Base-by-base conservation (phyloP, 2,797 vertebrate genomes). In the Falco biarmicus region DNA sequence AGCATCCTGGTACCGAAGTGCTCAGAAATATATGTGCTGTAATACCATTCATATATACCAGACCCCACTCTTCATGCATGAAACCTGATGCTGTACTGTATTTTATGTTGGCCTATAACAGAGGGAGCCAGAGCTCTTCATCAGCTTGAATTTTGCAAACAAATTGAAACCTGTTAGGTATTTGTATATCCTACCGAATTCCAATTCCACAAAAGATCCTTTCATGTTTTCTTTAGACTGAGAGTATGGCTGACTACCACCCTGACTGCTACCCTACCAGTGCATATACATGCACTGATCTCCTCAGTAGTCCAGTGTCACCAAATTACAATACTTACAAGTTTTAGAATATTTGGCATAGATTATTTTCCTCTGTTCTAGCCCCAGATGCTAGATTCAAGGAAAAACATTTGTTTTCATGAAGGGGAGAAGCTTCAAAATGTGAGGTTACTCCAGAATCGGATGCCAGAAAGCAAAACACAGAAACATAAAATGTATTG, bases 401-500 rank as follows among this genome's bases (percentile, higher is more conserved):
- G 12, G 17, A 8, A 21, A 53, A 50, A 90, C 10, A 4, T 7
- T 20, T 31, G 22, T 25, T 87, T 89, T 45, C 39, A 15, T 54
- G 15, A 59, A 77, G 15, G 24, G 26, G 13, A 76, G 11, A 75
- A 81, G 7, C 4, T 80, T 88, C 34, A 70, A 91, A 83, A 61
- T 28, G 16, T 20, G 32, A 88, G 4, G 6, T 57, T 61, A 41
- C 16, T 57, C 19, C 10, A 65, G 47, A 85, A 34, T 77, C 60
- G 48, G 26, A 74, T 51, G 45, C 8, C 22, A 74, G 51, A 78
- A 70, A 74, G 5, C 12, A 75, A 81, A 66, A 32, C 12, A 66
- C 5, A 53, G n/a, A 59, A 91, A 43, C 1, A 37, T 24, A 37
- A 77, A 61, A 19, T 1, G 41, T 3, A 25, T 1, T 1, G 6